Evolutionary conservation across 2,888 invertebrate genomes (phyloP).

Genomic region (Tiliacea aurago): DNA sequence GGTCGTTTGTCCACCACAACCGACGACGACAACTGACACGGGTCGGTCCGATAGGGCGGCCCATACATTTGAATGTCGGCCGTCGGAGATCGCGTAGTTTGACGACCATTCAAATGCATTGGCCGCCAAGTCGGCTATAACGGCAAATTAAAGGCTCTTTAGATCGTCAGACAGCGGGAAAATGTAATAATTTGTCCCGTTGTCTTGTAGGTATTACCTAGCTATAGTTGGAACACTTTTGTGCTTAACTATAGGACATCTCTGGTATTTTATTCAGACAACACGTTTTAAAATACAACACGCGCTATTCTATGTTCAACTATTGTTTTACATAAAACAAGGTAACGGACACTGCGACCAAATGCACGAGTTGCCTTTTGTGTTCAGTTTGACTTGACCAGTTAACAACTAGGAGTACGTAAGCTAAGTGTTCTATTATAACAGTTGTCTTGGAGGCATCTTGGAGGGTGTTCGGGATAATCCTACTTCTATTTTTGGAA

Average conservation of each 20-base stretch:
- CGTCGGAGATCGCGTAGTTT: neutral
- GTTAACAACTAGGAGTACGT: neutral
- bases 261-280: constrained; percentile 32
- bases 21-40: neutral
- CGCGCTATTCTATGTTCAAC: constrained; percentile 37
- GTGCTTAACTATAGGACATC: constrained; percentile 28
- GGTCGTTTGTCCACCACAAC: neutral
- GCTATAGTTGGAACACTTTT: constrained; percentile 16
- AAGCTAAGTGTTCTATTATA: constrained; percentile 4
- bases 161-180: too few species aligned
- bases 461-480: neutral
- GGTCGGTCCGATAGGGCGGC: neutral
- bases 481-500: neutral
- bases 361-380: constrained; percentile 52
- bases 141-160: neutral
- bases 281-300: constrained; percentile 39
- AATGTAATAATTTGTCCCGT: neutral
- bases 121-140: neutral
- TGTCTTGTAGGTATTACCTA: neutral
- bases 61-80: neutral
- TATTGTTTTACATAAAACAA: constrained; percentile 66
- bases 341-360: constrained; percentile 67
- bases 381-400: constrained; percentile 32
- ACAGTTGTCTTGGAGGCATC: neutral
- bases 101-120: neutral